Base-by-base conservation (phyloP, 2,113 vertebrate genomes). In the Hirundichthys speculiger region DNA sequence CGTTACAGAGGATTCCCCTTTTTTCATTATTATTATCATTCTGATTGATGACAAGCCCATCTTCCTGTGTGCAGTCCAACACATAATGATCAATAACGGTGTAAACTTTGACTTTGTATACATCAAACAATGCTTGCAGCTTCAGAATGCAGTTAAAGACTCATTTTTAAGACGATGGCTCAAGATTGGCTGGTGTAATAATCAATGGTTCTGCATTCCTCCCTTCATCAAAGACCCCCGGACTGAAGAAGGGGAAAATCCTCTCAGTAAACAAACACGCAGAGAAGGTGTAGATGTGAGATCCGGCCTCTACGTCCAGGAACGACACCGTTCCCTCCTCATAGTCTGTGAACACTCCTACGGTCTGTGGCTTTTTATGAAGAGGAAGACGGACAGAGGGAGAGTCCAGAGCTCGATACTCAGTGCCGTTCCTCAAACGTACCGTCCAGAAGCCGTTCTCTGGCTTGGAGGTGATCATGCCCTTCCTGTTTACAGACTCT, bases 371-470 rank as follows among this genome's bases (percentile, higher is more conserved):
- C 34, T 55, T 86, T 22, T 18, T 24, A 5, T 18, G n/a, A 0
- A 79, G 77, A 3, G 52, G 1, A 0, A 92, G 76, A 2, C 45
- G 70, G 10, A 90, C 50, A 0, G 90, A 87, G 0, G 88, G 82
- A 0, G 52, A 82, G 40, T 89, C 87, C 64, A 93, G 71, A 10
- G 92, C 92, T 3, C 88, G 76, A 45, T 93, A 93, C 63, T 90
- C 80, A 4, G 65, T 51, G 3, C 87, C 80, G 2, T 60, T 79
- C 63, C 90, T 88, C 25, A 93, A 82, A 19, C 92, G 91, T 66
- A 94, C 73, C n/a, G 85, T 84, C 92, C 92, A 94, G 55, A 75
- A 94, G 49, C 93, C 93, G 3, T 83, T 90, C 12, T 89, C 73
- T 0, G 92, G 86, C 21, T 46, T 88, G 64, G 90, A 86, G 3